Percentiles rank a stretch among this genome's conserved stretches.
Evolutionary conservation across 2,888 invertebrate species (phyloP).

Genomic region (Sthenelais limicola): DNA sequence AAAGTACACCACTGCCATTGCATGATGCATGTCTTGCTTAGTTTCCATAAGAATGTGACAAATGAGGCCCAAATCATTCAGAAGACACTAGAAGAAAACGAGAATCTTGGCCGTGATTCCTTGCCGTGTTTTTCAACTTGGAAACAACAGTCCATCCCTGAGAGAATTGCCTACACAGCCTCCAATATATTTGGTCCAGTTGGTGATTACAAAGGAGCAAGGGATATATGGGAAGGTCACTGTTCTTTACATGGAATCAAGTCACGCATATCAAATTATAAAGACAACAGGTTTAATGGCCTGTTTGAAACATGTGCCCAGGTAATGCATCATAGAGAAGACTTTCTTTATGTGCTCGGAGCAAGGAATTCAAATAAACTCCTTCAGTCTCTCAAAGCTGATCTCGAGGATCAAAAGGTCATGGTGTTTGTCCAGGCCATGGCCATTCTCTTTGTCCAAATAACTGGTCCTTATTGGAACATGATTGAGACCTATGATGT

Average conservation of each 20-base stretch:
- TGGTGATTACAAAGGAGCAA: slow-evolving; percentile 1
- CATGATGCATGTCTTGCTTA: slow-evolving; percentile 24
- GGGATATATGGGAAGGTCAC: slow-evolving; percentile 13
- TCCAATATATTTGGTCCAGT: slow-evolving; percentile 9
- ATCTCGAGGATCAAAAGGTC: slow-evolving; percentile 6
- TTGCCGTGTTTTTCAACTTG: neutral
- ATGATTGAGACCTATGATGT: slow-evolving; percentile 13
- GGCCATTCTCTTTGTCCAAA: slow-evolving; percentile 17
- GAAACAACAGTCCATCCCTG: slow-evolving; percentile 1
- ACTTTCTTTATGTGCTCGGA: neutral
- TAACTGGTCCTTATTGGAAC: slow-evolving; percentile 29
- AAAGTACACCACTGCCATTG: neutral
- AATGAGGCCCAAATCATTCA: neutral
- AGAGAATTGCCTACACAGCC: neutral
- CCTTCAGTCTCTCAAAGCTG: slow-evolving; percentile 17
- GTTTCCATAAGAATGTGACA: slow-evolving; percentile 4
- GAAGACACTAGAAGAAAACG: neutral
- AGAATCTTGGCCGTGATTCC: neutral
- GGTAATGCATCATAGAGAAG: slow-evolving; percentile 13
- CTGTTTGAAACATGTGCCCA: slow-evolving; percentile 20
- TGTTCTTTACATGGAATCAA: slow-evolving; percentile 4
- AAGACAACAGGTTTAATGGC: slow-evolving; percentile 31
- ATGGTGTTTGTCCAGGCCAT: slow-evolving; percentile 17
- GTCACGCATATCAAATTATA: neutral
- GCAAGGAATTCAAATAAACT: neutral